Conservation (phyloP, 2,797 vertebrate species). For the Sebastes hubbsi region DNA sequence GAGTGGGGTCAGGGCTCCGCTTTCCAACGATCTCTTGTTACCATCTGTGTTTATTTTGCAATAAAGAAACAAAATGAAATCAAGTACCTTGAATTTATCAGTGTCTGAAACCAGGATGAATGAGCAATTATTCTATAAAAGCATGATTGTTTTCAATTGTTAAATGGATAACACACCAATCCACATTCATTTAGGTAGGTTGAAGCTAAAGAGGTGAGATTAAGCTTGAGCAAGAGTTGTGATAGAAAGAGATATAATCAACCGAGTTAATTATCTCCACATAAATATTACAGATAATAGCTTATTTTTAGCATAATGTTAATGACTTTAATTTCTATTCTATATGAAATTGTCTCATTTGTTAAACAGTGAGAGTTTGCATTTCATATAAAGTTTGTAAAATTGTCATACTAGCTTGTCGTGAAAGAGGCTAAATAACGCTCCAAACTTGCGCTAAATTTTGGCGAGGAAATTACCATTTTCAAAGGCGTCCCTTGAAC, state of each 20-base stretch:
- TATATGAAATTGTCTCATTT: not conserved
- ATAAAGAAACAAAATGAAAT: conserved; percentile 45
- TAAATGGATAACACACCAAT: conserved; percentile 12
- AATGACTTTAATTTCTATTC: not conserved
- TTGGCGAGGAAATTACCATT: too few relatives aligned
- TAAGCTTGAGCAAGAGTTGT: not conserved
- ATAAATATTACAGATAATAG: not conserved
- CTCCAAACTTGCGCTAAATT: too few relatives aligned
- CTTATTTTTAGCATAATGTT: not conserved
- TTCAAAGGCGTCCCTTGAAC: too few relatives aligned
- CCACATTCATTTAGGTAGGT: not conserved
- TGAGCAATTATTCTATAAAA: conserved; percentile 44
- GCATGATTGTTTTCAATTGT: conserved; percentile 46
- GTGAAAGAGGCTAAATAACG: too few relatives aligned
- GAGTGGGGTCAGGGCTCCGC: conserved; percentile 54
- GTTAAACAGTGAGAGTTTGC: not conserved
- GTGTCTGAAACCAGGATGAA: not conserved
- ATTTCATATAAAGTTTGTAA: not conserved
- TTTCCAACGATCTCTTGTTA: conserved; percentile 39
- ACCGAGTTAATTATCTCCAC: not conserved
- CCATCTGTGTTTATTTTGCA: conserved; percentile 47
- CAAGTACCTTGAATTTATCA: not conserved
- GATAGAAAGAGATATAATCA: not conserved
- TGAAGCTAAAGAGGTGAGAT: not conserved
- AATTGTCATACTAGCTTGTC: not conserved